A percentile compares a stretch with the other conserved stretches of the same genome.
phyloP scores from a whole-genome alignment of 2,797 vertebrate species.

The Dryobates pubescens region DNA sequence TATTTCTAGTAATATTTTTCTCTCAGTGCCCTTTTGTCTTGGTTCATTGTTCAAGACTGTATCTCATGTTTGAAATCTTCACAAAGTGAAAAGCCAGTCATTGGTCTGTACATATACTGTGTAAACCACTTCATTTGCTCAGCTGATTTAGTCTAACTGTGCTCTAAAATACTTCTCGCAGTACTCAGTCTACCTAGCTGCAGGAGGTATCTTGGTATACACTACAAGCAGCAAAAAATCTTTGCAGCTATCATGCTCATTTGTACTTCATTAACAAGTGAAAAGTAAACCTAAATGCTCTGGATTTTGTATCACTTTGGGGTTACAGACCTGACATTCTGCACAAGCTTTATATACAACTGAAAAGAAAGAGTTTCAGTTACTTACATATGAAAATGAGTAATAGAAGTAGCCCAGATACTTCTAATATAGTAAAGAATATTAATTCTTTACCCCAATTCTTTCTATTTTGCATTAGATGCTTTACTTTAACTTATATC shows the following conservation, averaged over 20 bases:
- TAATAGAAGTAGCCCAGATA: not conserved
- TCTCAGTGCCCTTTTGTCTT: not conserved
- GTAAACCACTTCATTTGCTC: not conserved
- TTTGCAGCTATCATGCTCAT: not conserved
- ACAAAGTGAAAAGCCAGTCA: not conserved
- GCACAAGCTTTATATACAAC: not conserved
- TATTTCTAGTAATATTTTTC: not conserved
- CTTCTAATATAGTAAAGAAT: not conserved
- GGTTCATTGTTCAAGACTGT: not conserved
- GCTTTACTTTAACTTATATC: not conserved
- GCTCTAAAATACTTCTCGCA: not conserved
- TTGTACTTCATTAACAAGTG: not conserved
- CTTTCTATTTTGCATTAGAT: not conserved
- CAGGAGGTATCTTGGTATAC: not conserved
- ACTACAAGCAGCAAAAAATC: not conserved
- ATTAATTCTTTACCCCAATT: not conserved
- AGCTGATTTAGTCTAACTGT: not conserved
- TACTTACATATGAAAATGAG: not conserved
- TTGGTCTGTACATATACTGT: not conserved
- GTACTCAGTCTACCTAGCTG: not conserved
- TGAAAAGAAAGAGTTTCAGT: not conserved
- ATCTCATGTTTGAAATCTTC: not conserved
- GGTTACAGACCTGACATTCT: not conserved
- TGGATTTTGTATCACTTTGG: not conserved
- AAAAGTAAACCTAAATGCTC: not conserved